A percentile compares a stretch with the other conserved stretches of the same genome.
These are phyloP conservation scores for Idaea biselata DNA, from an alignment of 2,888 invertebrate species.

Conservation along the genomic window DNA sequence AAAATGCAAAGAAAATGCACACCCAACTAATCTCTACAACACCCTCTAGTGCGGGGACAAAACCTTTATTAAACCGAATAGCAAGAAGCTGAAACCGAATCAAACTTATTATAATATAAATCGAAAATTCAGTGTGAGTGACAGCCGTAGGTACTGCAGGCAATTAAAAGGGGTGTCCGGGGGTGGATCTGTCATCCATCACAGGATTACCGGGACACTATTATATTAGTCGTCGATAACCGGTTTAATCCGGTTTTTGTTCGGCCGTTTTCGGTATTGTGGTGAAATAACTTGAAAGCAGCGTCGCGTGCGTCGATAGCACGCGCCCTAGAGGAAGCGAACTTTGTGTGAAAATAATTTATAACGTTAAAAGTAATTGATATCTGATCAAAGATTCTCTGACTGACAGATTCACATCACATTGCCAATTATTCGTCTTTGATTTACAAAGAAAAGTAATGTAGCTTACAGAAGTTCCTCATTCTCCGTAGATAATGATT, in stretches of 20 bases:
- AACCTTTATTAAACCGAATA: constrained; percentile 32
- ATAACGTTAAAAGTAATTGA: background rate
- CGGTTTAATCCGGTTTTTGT: constrained; percentile 68
- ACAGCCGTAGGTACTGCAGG: constrained; percentile 59
- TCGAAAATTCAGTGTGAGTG: constrained; percentile 68
- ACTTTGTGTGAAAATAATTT: background rate
- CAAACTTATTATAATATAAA: constrained; percentile 78
- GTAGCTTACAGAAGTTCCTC: too few relatives aligned
- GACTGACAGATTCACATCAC: background rate
- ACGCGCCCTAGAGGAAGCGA: background rate
- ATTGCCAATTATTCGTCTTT: background rate
- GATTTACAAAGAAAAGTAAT: too few relatives aligned
- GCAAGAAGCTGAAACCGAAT: constrained; percentile 25
- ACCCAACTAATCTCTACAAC: constrained; percentile 19
- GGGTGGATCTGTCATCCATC: constrained; percentile 65
- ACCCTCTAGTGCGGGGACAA: constrained; percentile 30
- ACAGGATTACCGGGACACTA: constrained; percentile 72
- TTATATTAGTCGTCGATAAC: constrained; percentile 73
- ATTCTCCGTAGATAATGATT: background rate
- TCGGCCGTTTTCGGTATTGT: constrained; percentile 49
- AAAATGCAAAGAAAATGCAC: constrained; percentile 27
- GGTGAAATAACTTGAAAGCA: constrained; percentile 18
- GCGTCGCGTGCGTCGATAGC: background rate
- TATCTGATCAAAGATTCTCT: background rate
- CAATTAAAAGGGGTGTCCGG: constrained; percentile 76